A percentile compares a stretch with the other conserved stretches of the same genome.
phyloP scores from a whole-genome alignment of 1,140 invertebrate genomes.

The Bombus waltoni region DNA sequence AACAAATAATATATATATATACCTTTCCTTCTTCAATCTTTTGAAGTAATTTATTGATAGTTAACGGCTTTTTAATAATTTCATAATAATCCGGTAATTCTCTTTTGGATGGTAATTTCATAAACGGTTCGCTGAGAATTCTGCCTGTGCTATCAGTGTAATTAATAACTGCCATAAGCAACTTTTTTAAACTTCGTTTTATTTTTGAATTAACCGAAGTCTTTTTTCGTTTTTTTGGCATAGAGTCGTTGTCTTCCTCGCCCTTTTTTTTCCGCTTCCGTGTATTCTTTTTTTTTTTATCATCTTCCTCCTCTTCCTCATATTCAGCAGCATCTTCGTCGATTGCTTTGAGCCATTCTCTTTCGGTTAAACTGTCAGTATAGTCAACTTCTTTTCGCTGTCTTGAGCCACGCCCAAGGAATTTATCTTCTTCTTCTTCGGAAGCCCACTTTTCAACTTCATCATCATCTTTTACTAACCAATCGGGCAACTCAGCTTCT shows the following conservation, averaged over 20 bases:
- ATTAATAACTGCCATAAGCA: slow-evolving; percentile 91
- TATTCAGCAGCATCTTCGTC: slow-evolving; percentile 88
- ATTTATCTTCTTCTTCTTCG: slow-evolving; percentile 92
- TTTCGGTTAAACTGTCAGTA: slow-evolving; percentile 97
- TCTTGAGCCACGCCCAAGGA: slow-evolving; percentile 94
- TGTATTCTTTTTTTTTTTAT: slow-evolving; percentile 83
- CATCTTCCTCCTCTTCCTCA: slow-evolving; percentile 91
- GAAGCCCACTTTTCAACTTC: slow-evolving; percentile 93
- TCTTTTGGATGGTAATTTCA: slow-evolving; percentile 95
- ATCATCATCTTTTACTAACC: slow-evolving; percentile 97
- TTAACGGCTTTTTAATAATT: slow-evolving; percentile 97
- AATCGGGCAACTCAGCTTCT: slow-evolving; percentile 96
- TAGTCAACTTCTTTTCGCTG: slow-evolving; percentile 99
- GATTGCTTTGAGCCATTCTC: slow-evolving; percentile 97
- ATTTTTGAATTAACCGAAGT: slow-evolving; percentile 84
- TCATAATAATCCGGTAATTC: slow-evolving; percentile 99
- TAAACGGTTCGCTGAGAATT: slow-evolving; percentile 95
- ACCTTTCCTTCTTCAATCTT: slow-evolving; percentile 93
- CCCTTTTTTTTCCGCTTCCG: slow-evolving; percentile 84
- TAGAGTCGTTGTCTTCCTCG: slow-evolving; percentile 84
- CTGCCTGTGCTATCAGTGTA: slow-evolving; percentile 91
- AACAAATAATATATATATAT: slow-evolving; percentile 59
- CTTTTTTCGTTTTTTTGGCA: slow-evolving; percentile 83
- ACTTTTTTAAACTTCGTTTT: slow-evolving; percentile 90
- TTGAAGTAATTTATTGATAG: slow-evolving; percentile 95